phyloP scores from a whole-genome alignment of 1,140 invertebrate genomes.

The Asbolus verrucosus region DNA sequence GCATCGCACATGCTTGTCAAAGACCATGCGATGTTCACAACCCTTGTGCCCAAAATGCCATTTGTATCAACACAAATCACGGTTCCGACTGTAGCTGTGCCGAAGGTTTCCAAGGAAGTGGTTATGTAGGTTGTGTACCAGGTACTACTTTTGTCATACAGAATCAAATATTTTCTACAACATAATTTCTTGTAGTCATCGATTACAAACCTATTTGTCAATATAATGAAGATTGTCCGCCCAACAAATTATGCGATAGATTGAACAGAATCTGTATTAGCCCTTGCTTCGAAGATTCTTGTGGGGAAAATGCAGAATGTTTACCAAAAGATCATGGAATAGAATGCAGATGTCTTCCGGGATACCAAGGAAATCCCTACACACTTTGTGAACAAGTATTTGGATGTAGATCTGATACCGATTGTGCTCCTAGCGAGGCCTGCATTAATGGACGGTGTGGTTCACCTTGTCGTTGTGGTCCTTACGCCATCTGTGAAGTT shows the following conservation, averaged over 20 bases:
- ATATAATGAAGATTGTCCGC: constrained; percentile 90
- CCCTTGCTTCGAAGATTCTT: constrained; percentile 85
- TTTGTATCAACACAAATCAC: constrained; percentile 91
- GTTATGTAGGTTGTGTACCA: constrained; percentile 80
- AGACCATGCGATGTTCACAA: constrained; percentile 85
- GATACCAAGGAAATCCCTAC: constrained; percentile 84
- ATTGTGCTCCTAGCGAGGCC: constrained; percentile 77
- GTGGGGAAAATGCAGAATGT: constrained; percentile 88
- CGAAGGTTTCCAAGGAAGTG: constrained; percentile 88
- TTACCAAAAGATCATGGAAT: constrained; percentile 80
- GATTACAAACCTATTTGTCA: constrained; percentile 81
- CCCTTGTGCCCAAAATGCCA: constrained; percentile 84
- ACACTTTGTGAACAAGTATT: constrained; percentile 76
- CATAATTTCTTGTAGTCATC: constrained; percentile 68
- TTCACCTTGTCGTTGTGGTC: constrained; percentile 82
- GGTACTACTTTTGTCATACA: too few relatives aligned
- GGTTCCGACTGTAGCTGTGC: constrained; percentile 86
- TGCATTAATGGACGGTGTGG: constrained; percentile 81
- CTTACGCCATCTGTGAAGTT: constrained; percentile 82
- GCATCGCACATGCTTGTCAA: constrained; percentile 83
- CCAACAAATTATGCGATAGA: constrained; percentile 83
- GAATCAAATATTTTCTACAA: constrained; percentile 3
- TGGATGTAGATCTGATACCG: constrained; percentile 76
- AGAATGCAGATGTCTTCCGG: constrained; percentile 81
- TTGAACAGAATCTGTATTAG: constrained; percentile 85